Evolutionary conservation across 37 sponge, comb jelly and placozoan genomes (phyloP).

Genomic region (Trichoplax adhaerens): DNA sequence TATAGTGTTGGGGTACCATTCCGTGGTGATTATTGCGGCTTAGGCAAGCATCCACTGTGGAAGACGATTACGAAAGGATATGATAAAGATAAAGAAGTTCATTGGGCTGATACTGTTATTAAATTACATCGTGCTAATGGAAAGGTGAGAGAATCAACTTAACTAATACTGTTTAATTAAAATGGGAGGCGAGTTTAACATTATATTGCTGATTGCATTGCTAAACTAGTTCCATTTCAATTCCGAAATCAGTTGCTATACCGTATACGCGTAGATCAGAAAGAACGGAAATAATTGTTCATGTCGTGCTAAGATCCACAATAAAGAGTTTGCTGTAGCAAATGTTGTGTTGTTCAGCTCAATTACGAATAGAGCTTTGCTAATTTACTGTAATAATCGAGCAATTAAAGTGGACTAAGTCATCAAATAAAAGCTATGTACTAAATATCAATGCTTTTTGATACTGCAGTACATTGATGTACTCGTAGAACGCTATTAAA

Average conservation of each 20-base stretch:
- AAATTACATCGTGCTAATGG: constrained; percentile 56
- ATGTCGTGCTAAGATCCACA: too few species aligned
- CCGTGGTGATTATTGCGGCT: constrained; percentile 31
- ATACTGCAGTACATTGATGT: too few species aligned
- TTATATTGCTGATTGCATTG: not conserved
- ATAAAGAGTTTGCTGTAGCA: too few species aligned
- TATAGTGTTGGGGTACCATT: constrained; percentile 50
- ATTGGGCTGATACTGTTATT: constrained; percentile 64
- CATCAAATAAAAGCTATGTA: too few species aligned
- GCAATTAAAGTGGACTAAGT: too few species aligned
- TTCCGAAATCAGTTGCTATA: not conserved
- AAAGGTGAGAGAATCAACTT: constrained; percentile 23
- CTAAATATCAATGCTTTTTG: too few species aligned
- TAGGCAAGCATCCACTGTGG: constrained; percentile 49
- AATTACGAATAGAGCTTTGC: too few species aligned
- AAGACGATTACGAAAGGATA: constrained; percentile 25
- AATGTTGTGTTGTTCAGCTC: too few species aligned
- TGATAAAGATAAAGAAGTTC: constrained; percentile 31
- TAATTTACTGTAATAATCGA: too few species aligned
- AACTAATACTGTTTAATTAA: not conserved
- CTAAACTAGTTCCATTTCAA: not conserved
- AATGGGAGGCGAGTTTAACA: not conserved
- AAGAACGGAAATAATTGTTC: too few species aligned
- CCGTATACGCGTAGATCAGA: too few species aligned
- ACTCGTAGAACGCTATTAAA: too few species aligned